phyloP scores from a whole-genome alignment of 1,140 invertebrate genomes.

The Mycetomoellerius zeteki region DNA sequence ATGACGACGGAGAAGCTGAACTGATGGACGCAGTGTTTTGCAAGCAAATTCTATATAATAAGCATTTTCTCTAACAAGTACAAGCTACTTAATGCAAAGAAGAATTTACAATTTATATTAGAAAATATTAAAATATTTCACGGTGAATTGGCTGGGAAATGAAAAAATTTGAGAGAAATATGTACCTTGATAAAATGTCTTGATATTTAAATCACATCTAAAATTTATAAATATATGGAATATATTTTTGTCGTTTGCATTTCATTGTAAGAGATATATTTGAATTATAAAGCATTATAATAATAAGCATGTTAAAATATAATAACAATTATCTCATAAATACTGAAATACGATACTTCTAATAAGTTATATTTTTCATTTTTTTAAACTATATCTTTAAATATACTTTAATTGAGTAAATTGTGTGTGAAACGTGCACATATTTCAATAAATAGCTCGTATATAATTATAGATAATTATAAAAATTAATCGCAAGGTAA shows the following conservation, averaged over 20 bases:
- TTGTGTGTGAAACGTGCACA: too few relatives aligned
- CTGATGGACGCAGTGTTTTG: conserved; percentile 3
- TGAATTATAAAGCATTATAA: neutral
- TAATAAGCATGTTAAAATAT: too few relatives aligned
- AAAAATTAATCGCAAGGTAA: too few relatives aligned
- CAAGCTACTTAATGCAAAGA: neutral
- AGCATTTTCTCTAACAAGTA: neutral
- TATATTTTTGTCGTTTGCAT: neutral
- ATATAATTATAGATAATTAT: too few relatives aligned
- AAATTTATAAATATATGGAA: neutral
- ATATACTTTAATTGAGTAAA: too few relatives aligned
- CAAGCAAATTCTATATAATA: neutral
- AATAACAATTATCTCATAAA: neutral
- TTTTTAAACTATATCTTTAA: neutral
- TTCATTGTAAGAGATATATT: neutral
- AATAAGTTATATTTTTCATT: neutral
- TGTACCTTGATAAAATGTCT: neutral
- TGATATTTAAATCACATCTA: neutral
- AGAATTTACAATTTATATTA: neutral
- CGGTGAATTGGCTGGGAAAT: neutral
- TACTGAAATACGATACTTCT: neutral
- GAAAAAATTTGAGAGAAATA: neutral
- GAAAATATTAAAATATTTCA: neutral
- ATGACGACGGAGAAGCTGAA: neutral
- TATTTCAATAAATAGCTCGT: too few relatives aligned